These are phyloP conservation scores for Batillaria attramentaria DNA, from an alignment of 1,140 invertebrate species.

Conservation along the genomic window DNA sequence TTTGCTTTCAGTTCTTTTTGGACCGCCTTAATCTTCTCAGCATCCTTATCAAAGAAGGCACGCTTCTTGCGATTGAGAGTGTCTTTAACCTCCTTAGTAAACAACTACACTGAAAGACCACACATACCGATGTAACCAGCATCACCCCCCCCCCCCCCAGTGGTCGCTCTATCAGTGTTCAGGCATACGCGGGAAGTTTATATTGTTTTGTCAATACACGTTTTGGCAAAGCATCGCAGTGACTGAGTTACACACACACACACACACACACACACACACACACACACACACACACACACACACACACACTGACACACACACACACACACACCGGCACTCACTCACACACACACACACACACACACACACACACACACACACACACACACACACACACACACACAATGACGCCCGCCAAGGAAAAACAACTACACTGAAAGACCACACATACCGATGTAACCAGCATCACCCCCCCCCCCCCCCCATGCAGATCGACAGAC, in stretches of 20 bases:
- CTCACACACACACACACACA: not conserved
- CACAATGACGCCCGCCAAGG: not conserved
- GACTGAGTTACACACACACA: not conserved
- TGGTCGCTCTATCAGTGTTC: no score
- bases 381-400: constrained; percentile 19
- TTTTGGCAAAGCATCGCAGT: not conserved
- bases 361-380: not conserved
- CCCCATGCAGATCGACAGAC: no score
- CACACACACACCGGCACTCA: not conserved
- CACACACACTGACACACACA: not conserved
- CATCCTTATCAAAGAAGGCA: no score
- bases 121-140: no score
- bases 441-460: not conserved
- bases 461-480: no score
- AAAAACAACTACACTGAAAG: not conserved
- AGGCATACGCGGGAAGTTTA: no score
- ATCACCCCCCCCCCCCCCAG: no score
- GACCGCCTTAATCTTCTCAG: no score
- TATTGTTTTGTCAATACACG: not conserved
- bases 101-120: not conserved
- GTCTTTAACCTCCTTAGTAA: no score
- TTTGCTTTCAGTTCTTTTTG: no score
- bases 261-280: not conserved
- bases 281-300: not conserved
- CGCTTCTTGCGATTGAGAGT: no score